Evolutionary conservation across 2,797 vertebrate genomes (phyloP).

Genomic region (Tarsius wallacei): DNA sequence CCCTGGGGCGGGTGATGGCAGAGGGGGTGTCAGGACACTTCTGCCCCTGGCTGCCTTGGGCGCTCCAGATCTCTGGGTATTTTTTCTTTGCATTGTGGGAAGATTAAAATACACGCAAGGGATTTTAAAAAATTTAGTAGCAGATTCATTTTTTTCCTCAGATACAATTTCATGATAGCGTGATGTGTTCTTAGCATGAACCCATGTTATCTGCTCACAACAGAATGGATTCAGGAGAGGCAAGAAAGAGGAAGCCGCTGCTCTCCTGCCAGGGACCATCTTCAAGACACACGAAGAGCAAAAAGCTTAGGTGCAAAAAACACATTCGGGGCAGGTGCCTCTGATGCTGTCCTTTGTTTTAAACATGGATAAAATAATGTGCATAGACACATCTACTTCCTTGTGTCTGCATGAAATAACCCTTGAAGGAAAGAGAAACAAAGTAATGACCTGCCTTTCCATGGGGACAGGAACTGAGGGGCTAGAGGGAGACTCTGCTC

Average conservation of each 20-base stretch:
- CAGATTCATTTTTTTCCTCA: not conserved
- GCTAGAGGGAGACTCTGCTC: not conserved
- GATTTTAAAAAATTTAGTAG: not conserved
- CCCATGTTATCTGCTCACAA: not conserved
- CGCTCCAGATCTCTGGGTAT: rapidly evolving
- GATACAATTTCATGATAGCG: not conserved
- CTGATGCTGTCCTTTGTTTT: not conserved
- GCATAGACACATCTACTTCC: not conserved
- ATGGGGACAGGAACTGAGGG: not conserved
- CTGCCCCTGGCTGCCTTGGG: not conserved
- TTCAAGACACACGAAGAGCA: not conserved
- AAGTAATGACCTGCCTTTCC: not conserved
- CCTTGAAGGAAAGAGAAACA: not conserved
- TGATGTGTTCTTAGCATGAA: not conserved
- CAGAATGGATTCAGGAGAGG: not conserved
- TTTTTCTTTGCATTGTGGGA: not conserved
- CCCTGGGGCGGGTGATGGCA: no score
- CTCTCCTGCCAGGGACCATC: rapidly evolving
- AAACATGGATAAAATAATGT: not conserved
- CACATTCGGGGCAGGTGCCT: rapidly evolving
- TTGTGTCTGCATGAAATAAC: not conserved
- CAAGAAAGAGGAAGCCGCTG: not conserved
- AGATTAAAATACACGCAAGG: not conserved
- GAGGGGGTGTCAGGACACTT: rapidly evolving
- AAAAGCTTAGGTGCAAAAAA: not conserved